Evolutionary conservation across 2,797 vertebrate species (phyloP).

Genomic region (Benthosema pterotum): DNA sequence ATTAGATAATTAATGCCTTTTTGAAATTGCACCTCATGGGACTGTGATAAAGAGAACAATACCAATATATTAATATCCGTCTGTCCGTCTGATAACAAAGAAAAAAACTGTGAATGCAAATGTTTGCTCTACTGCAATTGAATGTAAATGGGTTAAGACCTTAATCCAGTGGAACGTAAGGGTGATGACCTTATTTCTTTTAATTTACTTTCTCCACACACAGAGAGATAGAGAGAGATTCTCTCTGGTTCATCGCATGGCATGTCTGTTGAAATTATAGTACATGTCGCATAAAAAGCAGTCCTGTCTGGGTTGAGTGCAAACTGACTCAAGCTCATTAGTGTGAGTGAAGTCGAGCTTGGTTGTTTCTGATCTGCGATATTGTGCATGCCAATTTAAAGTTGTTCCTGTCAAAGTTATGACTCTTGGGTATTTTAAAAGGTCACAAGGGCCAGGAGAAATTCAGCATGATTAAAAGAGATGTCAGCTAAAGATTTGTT

Average conservation of each 20-base stretch:
- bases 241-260: not conserved
- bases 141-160: not conserved
- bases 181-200: not conserved
- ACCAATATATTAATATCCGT: not conserved
- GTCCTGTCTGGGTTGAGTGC: not conserved
- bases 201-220: not conserved
- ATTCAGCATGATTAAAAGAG: too few relatives aligned
- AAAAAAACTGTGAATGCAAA: too few relatives aligned
- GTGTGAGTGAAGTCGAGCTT: not conserved
- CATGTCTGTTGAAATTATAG: constrained; percentile 3
- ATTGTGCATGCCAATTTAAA: too few relatives aligned
- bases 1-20: too few relatives aligned
- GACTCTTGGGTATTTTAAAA: too few relatives aligned
- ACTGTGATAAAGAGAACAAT: not conserved
- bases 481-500: too few relatives aligned
- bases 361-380: not conserved
- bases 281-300: constrained; percentile 1
- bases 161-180: not conserved
- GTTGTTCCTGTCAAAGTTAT: too few relatives aligned
- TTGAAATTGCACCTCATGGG: constrained; percentile 2
- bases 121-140: too few relatives aligned
- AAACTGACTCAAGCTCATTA: not conserved
- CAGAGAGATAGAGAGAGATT: not conserved
- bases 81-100: too few relatives aligned
- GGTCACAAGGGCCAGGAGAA: too few relatives aligned